Conservation (phyloP, 2,113 vertebrate species). For the Salvelinus alpinus region DNA sequence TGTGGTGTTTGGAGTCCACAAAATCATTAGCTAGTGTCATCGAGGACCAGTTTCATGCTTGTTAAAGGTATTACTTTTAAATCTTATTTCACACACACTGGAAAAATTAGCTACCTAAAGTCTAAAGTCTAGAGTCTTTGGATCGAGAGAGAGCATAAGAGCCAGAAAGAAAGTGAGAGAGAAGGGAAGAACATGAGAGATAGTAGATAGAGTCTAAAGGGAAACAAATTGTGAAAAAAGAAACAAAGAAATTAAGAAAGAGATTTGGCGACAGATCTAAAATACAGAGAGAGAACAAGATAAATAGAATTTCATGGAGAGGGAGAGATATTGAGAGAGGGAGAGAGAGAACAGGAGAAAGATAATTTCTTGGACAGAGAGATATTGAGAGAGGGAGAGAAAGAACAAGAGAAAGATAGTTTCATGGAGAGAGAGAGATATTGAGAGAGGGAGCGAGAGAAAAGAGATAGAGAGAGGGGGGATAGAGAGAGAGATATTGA, state of each 20-base stretch:
- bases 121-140: too few relatives aligned
- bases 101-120: neutral
- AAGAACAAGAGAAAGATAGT: slow-evolving; percentile 12
- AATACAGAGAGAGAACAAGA: neutral
- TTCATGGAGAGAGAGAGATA: neutral
- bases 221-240: neutral
- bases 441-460: neutral
- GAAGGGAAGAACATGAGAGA: slow-evolving; percentile 32
- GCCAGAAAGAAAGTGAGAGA: slow-evolving; percentile 26
- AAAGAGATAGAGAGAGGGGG: neutral
- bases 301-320: slow-evolving; percentile 2
- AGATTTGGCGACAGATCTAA: neutral
- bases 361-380: neutral
- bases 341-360: slow-evolving; percentile 32
- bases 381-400: neutral
- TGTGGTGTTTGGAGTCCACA: too few relatives aligned
- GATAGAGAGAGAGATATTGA: too few relatives aligned
- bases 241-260: slow-evolving; percentile 20
- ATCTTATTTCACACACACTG: neutral
- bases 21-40: too few relatives aligned
- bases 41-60: too few relatives aligned
- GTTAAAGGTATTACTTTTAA: too few relatives aligned
- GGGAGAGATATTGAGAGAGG: slow-evolving; percentile 37
- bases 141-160: slow-evolving; percentile 8
- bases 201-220: slow-evolving; percentile 24